Evolutionary conservation across 2,888 invertebrate species (phyloP), one percentile per base, ranked within the genome.

Genomic region (Scaptomyza reducta): DNA sequence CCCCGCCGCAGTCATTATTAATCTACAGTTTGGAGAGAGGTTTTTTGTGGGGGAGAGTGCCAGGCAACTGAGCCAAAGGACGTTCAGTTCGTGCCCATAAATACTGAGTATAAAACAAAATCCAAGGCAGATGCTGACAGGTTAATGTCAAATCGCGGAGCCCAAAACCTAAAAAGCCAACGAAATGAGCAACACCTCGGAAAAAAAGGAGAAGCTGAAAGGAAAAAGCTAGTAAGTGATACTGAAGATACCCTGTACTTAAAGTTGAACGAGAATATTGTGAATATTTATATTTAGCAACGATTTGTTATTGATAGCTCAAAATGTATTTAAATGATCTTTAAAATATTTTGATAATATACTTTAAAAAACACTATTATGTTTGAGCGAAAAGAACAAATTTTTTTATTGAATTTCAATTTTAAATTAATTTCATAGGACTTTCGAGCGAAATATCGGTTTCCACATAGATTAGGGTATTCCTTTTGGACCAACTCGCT

Each of bases 61-160:
- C 6, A 6, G 18, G 33, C 2, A 35, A 16, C 0, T 38, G 38
- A 9, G 14, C 6, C 13, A 11, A 16, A 10, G n/a, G 9, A 45
- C 4, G 18, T 5, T 22, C n/a, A 29, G 27, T 11, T 31, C 58
- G 59, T 69, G 69, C 67, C 61, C 60, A 64, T 66, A 80, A 74
- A 79, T 78, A 65, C 45, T 40, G 58, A 58, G 57, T 65, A 58
- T 51, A 60, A 45, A 74, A 53, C 60, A 38, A 79, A 81, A 79
- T 79, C 63, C 71, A 61, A 47, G 60, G 63, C 69, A 73, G 63
- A 68, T 59, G 72, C 61, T 79, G 85, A 77, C 85, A 82, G 81
- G 79, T 85, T 85, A 85, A 82, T 81, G 82, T 85, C 81, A 81
- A 81, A 79, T 85, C 79, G 85, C 29, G 57, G 58, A 60, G 58